phyloP scores from a whole-genome alignment of 1,140 invertebrate species.

The Triops longicaudatus region DNA sequence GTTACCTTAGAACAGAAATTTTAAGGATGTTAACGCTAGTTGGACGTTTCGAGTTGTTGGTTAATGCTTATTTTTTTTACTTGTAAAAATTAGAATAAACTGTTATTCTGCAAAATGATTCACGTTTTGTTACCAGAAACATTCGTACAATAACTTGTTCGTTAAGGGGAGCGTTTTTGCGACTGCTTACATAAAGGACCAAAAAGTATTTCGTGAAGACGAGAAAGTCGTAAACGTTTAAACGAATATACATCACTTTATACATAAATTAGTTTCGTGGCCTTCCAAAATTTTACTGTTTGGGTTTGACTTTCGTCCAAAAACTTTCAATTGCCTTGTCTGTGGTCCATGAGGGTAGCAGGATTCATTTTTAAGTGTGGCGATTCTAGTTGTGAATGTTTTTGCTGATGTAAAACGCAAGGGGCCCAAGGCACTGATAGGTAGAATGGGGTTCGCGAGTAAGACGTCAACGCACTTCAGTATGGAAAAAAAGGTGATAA shows the following conservation, averaged over 20 bases:
- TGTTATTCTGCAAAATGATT: neutral
- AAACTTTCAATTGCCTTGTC: neutral
- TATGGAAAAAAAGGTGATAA: neutral
- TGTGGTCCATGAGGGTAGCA: neutral
- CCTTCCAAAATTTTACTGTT: neutral
- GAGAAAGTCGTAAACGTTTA: neutral
- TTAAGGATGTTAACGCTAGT: too few species aligned
- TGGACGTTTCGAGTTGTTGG: too few species aligned
- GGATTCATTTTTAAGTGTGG: neutral
- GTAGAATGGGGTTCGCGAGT: neutral
- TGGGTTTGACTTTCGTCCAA: neutral
- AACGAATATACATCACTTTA: neutral
- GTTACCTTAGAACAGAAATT: too few species aligned
- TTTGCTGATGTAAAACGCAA: constrained; percentile 12
- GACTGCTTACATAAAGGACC: neutral
- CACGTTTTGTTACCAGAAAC: neutral
- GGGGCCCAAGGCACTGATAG: constrained; percentile 11
- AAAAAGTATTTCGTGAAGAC: neutral
- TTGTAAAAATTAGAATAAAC: neutral
- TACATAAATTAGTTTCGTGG: neutral
- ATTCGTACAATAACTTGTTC: constrained; percentile 3
- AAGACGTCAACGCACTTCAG: neutral
- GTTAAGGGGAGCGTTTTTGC: neutral
- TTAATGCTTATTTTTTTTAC: neutral
- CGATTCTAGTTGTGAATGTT: neutral